phyloP scores from a whole-genome alignment of 1,140 invertebrate genomes.

The Octopus bimaculoides region DNA sequence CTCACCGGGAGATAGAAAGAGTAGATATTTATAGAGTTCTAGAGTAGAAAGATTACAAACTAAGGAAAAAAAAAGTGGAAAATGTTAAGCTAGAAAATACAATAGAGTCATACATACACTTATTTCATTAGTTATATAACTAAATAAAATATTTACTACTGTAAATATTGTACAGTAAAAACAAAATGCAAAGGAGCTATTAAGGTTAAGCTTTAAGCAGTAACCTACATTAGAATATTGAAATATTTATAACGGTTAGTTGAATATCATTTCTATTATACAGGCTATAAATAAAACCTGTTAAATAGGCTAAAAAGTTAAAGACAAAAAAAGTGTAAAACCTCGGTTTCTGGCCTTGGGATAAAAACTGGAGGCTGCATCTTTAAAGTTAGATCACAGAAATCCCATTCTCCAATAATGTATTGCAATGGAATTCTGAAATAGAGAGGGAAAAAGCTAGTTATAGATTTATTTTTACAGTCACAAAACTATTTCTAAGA shows the following conservation, averaged over 20 bases:
- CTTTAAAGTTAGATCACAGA: constrained; percentile 67
- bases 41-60: too few relatives aligned
- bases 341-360: constrained; percentile 72
- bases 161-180: neutral
- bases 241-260: neutral
- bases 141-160: too few relatives aligned
- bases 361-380: constrained; percentile 71
- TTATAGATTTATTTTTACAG: too few relatives aligned
- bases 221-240: neutral
- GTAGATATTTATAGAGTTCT: too few relatives aligned
- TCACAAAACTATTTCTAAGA: too few relatives aligned
- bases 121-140: too few relatives aligned
- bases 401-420: constrained; percentile 74
- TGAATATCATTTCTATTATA: too few relatives aligned
- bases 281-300: neutral
- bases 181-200: neutral
- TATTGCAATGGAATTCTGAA: constrained; percentile 67
- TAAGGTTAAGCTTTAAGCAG: neutral
- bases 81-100: too few relatives aligned
- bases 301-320: neutral
- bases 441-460: neutral
- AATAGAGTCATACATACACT: too few relatives aligned
- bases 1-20: too few relatives aligned
- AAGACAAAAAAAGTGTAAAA: constrained; percentile 17
- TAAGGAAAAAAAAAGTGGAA: too few relatives aligned